These are phyloP conservation scores for Microtus richardsoni DNA, from an alignment of 2,113 vertebrate species.

Conservation along the genomic window DNA sequence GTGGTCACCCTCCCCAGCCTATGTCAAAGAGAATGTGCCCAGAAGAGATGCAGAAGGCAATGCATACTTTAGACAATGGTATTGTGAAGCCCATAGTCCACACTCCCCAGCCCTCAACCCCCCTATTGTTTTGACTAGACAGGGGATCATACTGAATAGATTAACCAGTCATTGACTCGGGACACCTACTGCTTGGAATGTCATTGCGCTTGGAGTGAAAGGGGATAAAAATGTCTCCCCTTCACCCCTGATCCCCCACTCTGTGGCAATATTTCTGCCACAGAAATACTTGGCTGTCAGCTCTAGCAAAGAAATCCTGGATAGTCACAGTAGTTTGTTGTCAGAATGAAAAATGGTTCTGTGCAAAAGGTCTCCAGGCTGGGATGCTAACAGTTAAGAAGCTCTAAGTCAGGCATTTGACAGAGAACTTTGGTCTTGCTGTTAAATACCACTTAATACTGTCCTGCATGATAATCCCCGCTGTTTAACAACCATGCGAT, in stretches of 20 bases:
- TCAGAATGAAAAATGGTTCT: slow-evolving; percentile 93
- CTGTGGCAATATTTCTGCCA: slow-evolving; percentile 89
- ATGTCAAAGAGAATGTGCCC: slow-evolving; percentile 71
- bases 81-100: slow-evolving; percentile 51
- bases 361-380: slow-evolving; percentile 89
- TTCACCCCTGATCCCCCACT: slow-evolving; percentile 77
- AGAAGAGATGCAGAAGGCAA: slow-evolving; percentile 66
- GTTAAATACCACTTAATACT: slow-evolving; percentile 91
- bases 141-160: slow-evolving; percentile 86
- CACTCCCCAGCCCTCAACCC: background rate
- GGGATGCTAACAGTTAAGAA: slow-evolving; percentile 89
- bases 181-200: slow-evolving; percentile 89
- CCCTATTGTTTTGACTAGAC: slow-evolving; percentile 89
- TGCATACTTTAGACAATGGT: slow-evolving; percentile 65
- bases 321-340: slow-evolving; percentile 87
- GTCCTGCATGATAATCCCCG: slow-evolving; percentile 89
- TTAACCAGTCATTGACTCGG: slow-evolving; percentile 87
- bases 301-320: slow-evolving; percentile 85
- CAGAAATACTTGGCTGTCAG: slow-evolving; percentile 88
- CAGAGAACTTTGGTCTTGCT: slow-evolving; percentile 90
- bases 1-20: slow-evolving; percentile 66
- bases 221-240: slow-evolving; percentile 82
- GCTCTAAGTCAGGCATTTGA: slow-evolving; percentile 89
- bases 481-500: slow-evolving; percentile 87
- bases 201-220: slow-evolving; percentile 80